Conservation (phyloP, 2,113 vertebrate genomes). For the Opisthocomus hoazin region DNA sequence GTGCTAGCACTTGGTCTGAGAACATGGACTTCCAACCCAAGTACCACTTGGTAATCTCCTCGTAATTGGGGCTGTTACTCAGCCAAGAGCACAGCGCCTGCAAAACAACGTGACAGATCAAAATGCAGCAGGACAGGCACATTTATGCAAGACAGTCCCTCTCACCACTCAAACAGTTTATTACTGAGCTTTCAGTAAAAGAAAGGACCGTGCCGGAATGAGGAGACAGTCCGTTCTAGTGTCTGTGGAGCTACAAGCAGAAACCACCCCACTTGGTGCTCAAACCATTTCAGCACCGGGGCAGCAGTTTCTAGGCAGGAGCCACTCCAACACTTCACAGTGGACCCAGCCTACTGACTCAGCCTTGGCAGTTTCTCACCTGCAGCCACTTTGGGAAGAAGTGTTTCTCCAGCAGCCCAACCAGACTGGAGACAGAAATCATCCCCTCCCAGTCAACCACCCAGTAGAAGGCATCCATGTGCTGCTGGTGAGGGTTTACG, state of each 20-base stretch:
- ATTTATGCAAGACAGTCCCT: neutral
- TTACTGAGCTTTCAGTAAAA: neutral
- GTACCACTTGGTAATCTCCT: constrained; percentile 99
- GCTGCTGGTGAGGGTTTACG: constrained; percentile 97
- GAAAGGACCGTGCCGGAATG: neutral
- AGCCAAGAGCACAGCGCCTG: constrained; percentile 98
- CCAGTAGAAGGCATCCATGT: constrained; percentile 97
- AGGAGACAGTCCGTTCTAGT: neutral
- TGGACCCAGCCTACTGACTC: neutral
- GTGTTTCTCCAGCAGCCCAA: constrained; percentile 92
- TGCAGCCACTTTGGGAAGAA: constrained; percentile 98
- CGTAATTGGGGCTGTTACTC: constrained; percentile 95
- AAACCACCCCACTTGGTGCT: neutral
- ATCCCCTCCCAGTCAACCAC: constrained; percentile 98
- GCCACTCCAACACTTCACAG: neutral
- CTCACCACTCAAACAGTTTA: neutral
- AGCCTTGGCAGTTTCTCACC: constrained; percentile 61
- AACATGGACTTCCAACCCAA: constrained; percentile 97
- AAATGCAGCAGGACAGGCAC: neutral
- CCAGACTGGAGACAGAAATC: constrained; percentile 91
- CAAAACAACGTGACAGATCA: neutral
- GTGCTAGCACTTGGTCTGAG: constrained; percentile 88
- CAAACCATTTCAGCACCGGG: neutral
- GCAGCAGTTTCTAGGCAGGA: neutral
- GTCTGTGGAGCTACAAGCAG: accelerated